Evolutionary conservation across 1,140 invertebrate genomes (phyloP).

Genomic region (Caenorhabditis briggsae): DNA sequence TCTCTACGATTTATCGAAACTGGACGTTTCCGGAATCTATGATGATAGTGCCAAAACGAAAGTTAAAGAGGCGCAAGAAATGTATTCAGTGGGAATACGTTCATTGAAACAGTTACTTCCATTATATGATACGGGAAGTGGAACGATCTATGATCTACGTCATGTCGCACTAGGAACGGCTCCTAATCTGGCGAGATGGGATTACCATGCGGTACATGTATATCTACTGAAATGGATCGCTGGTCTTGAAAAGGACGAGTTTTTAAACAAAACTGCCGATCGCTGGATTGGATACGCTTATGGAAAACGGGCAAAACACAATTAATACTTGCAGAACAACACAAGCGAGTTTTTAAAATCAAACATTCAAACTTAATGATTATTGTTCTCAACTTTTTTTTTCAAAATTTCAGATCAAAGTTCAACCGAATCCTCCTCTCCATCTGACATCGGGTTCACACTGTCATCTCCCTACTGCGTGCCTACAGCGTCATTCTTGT

Average conservation of each 20-base stretch:
- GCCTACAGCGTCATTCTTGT: not conserved
- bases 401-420: conserved; percentile 13
- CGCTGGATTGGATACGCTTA: conserved; percentile 96
- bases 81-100: conserved; percentile 77
- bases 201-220: conserved; percentile 97
- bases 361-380: too few relatives aligned
- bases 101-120: conserved; percentile 89
- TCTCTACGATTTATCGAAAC: conserved; percentile 86
- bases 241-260: conserved; percentile 87
- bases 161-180: conserved; percentile 88
- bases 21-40: conserved; percentile 15
- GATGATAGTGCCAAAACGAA: not conserved
- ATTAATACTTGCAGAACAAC: conserved; percentile 80
- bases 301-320: conserved; percentile 92
- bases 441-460: conserved; percentile 38
- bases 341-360: too few relatives aligned
- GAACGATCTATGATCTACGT: conserved; percentile 94
- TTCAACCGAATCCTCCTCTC: conserved; percentile 3
- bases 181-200: conserved; percentile 90
- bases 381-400: not conserved
- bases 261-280: conserved; percentile 88
- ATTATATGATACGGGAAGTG: conserved; percentile 93
- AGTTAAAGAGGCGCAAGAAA: conserved; percentile 67
- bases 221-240: conserved; percentile 92
- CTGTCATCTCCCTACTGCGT: not conserved